Evolutionary conservation across 2,113 vertebrate genomes (phyloP).

Genomic region (Pagrus major): DNA sequence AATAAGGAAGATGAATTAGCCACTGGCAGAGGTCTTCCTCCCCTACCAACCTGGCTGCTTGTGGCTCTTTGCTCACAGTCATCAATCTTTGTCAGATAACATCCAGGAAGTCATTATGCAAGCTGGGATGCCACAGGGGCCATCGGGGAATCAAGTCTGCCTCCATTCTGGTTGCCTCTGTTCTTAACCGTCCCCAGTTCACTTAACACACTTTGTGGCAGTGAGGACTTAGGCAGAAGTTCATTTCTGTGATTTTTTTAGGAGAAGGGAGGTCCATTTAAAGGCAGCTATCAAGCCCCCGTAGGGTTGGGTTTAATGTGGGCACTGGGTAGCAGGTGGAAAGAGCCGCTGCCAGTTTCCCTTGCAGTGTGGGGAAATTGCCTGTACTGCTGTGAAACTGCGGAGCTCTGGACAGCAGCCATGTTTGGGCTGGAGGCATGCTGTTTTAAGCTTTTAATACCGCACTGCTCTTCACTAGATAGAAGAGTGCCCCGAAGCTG

Average conservation of each 20-base stretch:
- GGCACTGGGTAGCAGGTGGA: constrained; percentile 83
- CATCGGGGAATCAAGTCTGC: constrained; percentile 50
- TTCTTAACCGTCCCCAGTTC: constrained; percentile 51
- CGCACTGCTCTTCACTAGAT: constrained; percentile 76
- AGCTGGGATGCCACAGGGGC: constrained; percentile 51
- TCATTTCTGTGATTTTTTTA: constrained; percentile 57
- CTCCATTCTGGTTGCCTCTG: constrained; percentile 38
- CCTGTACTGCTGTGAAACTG: constrained; percentile 75
- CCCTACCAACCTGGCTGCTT: constrained; percentile 68
- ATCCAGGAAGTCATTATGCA: constrained; percentile 80
- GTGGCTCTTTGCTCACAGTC: constrained; percentile 74
- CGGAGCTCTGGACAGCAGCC: constrained; percentile 75
- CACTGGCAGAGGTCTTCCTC: constrained; percentile 74
- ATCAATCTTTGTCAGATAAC: constrained; percentile 85
- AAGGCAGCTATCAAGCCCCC: constrained; percentile 51
- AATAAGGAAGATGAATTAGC: constrained; percentile 86
- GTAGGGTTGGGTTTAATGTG: constrained; percentile 60
- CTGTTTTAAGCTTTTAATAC: constrained; percentile 80
- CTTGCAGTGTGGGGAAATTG: constrained; percentile 77
- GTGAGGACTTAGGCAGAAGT: constrained; percentile 40
- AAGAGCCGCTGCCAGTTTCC: constrained; percentile 79
- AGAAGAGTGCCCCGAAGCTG: constrained; percentile 68
- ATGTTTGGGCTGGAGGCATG: constrained; percentile 76
- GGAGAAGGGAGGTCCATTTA: constrained; percentile 32
- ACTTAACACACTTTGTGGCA: constrained; percentile 49